Conservation (phyloP, 2,888 invertebrate species). For the Drosophila mimetica region DNA sequence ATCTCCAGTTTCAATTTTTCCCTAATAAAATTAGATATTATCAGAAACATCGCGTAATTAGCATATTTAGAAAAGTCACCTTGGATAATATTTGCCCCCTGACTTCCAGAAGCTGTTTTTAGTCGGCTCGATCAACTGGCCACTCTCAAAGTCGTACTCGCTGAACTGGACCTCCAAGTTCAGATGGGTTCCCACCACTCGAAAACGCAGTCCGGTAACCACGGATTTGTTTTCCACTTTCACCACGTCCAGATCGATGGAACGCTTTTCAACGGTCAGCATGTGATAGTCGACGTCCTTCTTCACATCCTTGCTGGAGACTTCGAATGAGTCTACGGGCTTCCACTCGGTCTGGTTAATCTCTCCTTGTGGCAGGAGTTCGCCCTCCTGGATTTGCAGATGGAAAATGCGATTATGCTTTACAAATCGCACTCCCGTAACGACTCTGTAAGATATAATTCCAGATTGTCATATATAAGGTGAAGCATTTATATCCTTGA, state of each 20-base stretch:
- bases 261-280: conserved; percentile 90
- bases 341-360: conserved; percentile 89
- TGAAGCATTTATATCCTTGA: no score
- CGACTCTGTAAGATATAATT: conserved; percentile 86
- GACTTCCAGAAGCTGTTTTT: conserved; percentile 90
- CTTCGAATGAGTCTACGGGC: conserved; percentile 87
- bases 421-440: conserved; percentile 91
- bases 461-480: background rate
- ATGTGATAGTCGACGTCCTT: conserved; percentile 91
- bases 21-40: conserved; percentile 77
- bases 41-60: no score
- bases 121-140: conserved; percentile 86
- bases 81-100: conserved; percentile 88
- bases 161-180: conserved; percentile 92
- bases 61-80: conserved; percentile 84
- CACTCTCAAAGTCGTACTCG: conserved; percentile 91
- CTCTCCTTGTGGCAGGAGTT: conserved; percentile 88
- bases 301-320: conserved; percentile 85
- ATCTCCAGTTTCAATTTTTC: conserved; percentile 86
- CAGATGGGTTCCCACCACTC: conserved; percentile 91
- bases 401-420: conserved; percentile 92
- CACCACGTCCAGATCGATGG: conserved; percentile 92
- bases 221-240: conserved; percentile 86
- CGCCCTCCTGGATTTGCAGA: conserved; percentile 92
- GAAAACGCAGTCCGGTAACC: conserved; percentile 91